Base-by-base conservation (phyloP, 2,888 invertebrate genomes). In the Eilema griseolum region DNA sequence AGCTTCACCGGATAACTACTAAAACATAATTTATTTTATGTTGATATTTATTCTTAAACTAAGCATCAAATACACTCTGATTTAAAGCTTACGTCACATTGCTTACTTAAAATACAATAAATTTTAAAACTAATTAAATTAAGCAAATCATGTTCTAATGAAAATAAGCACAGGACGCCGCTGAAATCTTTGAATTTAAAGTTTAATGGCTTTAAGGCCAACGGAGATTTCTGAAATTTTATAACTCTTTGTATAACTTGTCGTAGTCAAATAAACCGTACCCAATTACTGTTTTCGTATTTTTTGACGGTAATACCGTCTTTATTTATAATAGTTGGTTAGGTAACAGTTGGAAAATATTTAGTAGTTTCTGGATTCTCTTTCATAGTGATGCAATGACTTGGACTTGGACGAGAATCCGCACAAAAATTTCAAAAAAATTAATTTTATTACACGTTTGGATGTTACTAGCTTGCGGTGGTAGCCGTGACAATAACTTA, bases 161-260 rank as follows among this genome's bases (percentile, higher is more conserved):
- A 69, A 74, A 67, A 71, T 59, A 72, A 66, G 46, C 63, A 41
- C 61, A 12, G 46, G 63, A 60, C 57, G 70, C 60, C 66, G 23
- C 56, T 62, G 67, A 71, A 76, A 72, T 72, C 72, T 77, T 74
- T 67, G 69, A 74, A 72, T 77, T 78, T 70, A 75, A 77, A 81
- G 63, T 82, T 81, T 77, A 75, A 81, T 74, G 72, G 73, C 72
- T 78, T 75, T 78, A 69, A 70, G 60, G 70, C 65, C 73, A 77
- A 62, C 66, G 23, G 81, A 69, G 77, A 82, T 72, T 71, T 66
- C 77, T 77, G 72, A 70, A 69, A 74, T 79, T 73, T 70, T 79
- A 75, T 71, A 78, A 72, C 71, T 67, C 73, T 76, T 74, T 75
- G 67, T 78, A 61, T 56, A 78, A 76, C 70, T 74, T 60, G 24